Percentiles rank a stretch among this genome's conserved stretches.
These are phyloP conservation scores for Numenius phaeopus DNA, from an alignment of 2,797 vertebrate species.

Conservation along the genomic window DNA sequence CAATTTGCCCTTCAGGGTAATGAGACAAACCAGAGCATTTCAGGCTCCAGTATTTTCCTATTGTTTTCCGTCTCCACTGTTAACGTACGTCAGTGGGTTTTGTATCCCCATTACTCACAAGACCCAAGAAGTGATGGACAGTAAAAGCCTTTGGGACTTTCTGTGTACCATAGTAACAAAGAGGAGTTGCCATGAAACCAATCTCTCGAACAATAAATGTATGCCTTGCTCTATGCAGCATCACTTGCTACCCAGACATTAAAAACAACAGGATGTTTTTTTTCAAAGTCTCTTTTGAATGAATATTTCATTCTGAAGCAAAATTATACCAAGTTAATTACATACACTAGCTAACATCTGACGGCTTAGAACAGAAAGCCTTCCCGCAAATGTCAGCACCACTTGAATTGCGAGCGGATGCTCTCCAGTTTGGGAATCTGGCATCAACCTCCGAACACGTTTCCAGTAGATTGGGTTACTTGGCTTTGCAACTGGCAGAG, in stretches of 20 bases:
- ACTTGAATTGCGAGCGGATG: slow-evolving; percentile 19
- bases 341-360: slow-evolving; percentile 56
- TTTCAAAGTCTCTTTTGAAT: slow-evolving; percentile 47
- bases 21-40: not conserved
- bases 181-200: slow-evolving; percentile 30
- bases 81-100: not conserved
- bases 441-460: not conserved
- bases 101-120: not conserved
- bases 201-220: not conserved
- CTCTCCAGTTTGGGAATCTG: slow-evolving; percentile 34
- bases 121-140: not conserved
- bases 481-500: not conserved
- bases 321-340: slow-evolving; percentile 69
- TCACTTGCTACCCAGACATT: slow-evolving; percentile 31
- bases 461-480: not conserved
- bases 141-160: not conserved
- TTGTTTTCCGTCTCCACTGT: not conserved
- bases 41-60: not conserved
- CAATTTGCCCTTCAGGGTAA: not conserved
- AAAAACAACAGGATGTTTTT: slow-evolving; percentile 28
- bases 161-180: not conserved
- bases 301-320: slow-evolving; percentile 65
- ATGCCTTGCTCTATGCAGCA: not conserved
- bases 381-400: slow-evolving; percentile 5
- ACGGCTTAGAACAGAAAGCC: slow-evolving; percentile 19